These are phyloP conservation scores for Hedychridium roseum DNA, from an alignment of 2,888 invertebrate species.

Conservation along the genomic window DNA sequence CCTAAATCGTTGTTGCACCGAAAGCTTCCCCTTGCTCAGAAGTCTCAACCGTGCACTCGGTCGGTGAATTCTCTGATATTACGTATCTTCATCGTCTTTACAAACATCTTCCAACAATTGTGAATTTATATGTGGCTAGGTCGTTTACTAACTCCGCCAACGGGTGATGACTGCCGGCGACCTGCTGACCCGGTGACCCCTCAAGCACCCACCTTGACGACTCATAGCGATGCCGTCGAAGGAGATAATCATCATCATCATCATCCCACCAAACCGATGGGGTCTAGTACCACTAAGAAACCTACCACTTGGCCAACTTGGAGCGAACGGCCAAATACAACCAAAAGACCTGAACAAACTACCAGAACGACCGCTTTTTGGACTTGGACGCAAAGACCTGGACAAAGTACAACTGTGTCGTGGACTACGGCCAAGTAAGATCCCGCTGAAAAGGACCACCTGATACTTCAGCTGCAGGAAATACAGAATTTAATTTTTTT, in stretches of 20 bases:
- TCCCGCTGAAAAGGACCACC: too few relatives aligned
- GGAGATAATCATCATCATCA: conserved; percentile 45
- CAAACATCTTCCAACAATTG: neutral
- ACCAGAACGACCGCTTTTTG: conserved; percentile 41
- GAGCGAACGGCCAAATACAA: conserved; percentile 45
- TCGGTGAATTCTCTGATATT: too few relatives aligned
- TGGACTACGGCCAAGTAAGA: conserved; percentile 40
- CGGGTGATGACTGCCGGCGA: conserved; percentile 71
- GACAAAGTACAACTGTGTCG: conserved; percentile 15
- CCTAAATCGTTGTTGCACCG: conserved; percentile 82
- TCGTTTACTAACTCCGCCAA: conserved; percentile 16
- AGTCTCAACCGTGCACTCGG: conserved; percentile 82
- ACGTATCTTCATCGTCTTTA: conserved; percentile 11
- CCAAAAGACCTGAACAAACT: conserved; percentile 14
- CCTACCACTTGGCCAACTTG: conserved; percentile 56
- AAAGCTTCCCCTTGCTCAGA: conserved; percentile 79
- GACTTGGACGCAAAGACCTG: conserved; percentile 19
- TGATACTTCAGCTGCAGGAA: too few relatives aligned
- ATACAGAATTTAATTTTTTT: too few relatives aligned
- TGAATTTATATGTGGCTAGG: neutral
- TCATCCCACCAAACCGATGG: conserved; percentile 39
- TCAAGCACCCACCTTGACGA: conserved; percentile 77
- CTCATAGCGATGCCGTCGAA: conserved; percentile 70
- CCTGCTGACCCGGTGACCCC: conserved; percentile 80
- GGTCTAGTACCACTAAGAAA: conserved; percentile 43